phyloP scores from a whole-genome alignment of 64 coral and sea anemone species.

The Trachythela sp. region DNA sequence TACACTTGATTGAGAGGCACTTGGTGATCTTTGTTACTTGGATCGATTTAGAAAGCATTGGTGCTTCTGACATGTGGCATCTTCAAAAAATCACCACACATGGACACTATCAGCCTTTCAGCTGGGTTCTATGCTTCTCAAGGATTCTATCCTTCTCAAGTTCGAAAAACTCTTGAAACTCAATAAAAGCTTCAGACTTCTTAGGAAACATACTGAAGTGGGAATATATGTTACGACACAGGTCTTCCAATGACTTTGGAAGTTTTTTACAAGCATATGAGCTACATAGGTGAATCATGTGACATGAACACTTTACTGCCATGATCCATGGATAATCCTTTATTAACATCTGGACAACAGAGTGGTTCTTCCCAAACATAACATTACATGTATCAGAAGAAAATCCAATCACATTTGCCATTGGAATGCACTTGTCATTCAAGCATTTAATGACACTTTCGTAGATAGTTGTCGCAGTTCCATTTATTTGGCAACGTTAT shows the following conservation, averaged over 20 bases:
- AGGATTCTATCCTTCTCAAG: neutral
- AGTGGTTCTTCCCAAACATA: conserved; percentile 14
- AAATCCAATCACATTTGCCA: neutral
- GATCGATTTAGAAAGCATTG: too few relatives aligned
- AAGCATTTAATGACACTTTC: neutral
- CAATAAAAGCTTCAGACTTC: neutral
- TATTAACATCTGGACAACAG: neutral
- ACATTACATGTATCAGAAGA: neutral
- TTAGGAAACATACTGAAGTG: neutral
- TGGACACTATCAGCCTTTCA: too few relatives aligned
- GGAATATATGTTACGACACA: neutral
- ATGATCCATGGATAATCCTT: conserved; percentile 8
- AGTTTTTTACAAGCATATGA: neutral
- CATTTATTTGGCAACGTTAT: too few relatives aligned
- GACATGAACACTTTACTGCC: neutral
- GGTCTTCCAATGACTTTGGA: neutral
- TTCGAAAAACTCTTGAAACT: conserved; percentile 17
- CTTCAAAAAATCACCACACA: too few relatives aligned
- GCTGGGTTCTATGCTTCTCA: neutral
- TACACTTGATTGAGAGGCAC: too few relatives aligned
- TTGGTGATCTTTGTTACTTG: too few relatives aligned
- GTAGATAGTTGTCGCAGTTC: neutral
- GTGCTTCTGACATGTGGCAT: too few relatives aligned
- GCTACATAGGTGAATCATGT: conserved; percentile 16
- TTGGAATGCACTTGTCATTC: too few relatives aligned